A percentile compares a stretch with the other conserved stretches of the same genome.
phyloP scores from a whole-genome alignment of 2,888 invertebrate genomes.

The Sminthurides aquaticus region DNA sequence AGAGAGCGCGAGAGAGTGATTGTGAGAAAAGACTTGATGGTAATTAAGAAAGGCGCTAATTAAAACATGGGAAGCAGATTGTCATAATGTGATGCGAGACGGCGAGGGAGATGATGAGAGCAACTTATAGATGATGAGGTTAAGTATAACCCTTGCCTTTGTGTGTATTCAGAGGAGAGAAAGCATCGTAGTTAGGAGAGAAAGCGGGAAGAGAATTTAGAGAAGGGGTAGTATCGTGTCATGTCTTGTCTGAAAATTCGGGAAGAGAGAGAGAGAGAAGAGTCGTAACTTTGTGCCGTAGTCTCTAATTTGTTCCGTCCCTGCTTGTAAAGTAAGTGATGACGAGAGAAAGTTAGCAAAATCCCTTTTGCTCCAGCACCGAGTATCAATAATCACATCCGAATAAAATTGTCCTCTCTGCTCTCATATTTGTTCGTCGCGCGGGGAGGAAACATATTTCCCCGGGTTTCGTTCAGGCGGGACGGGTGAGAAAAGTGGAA shows the following conservation, averaged over 20 bases:
- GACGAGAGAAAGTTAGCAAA: too few relatives aligned
- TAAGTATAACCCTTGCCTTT: too few relatives aligned
- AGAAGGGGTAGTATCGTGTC: background rate
- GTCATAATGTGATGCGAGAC: constrained; percentile 40
- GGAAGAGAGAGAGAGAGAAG: too few relatives aligned
- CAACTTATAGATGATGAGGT: too few relatives aligned
- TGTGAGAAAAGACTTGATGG: constrained; percentile 20
- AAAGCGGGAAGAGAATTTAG: background rate
- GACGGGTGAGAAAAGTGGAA: background rate
- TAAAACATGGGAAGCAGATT: constrained; percentile 43
- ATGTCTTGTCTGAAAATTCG: background rate
- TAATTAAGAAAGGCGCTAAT: constrained; percentile 43
- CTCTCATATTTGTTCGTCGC: background rate
- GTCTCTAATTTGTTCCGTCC: background rate
- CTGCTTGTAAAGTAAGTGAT: too few relatives aligned
- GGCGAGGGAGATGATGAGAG: constrained; percentile 11
- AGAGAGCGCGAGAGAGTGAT: constrained; percentile 18
- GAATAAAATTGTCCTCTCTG: background rate
- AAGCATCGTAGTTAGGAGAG: background rate
- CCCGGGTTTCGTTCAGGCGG: too few relatives aligned
- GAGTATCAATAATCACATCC: background rate
- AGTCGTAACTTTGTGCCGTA: background rate
- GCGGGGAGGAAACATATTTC: too few relatives aligned
- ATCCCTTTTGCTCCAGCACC: too few relatives aligned
- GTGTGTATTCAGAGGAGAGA: background rate